phyloP scores from a whole-genome alignment of 1,140 invertebrate species.

The Helicoverpa armigera region DNA sequence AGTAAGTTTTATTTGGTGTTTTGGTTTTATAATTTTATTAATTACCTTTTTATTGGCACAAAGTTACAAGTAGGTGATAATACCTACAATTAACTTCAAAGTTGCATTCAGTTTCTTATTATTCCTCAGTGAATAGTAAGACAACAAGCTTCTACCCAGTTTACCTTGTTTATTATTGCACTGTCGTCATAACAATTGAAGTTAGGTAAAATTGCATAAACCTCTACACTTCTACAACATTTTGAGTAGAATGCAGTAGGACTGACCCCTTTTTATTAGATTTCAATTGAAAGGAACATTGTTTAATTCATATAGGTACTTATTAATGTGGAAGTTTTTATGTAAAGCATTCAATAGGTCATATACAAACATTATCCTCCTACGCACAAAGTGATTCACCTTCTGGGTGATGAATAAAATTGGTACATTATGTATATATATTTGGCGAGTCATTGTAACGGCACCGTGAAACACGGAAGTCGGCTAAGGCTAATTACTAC shows the following conservation, averaged over 20 bases:
- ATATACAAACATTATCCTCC: conserved; percentile 35
- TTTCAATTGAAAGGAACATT: background rate
- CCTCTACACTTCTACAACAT: too few species aligned
- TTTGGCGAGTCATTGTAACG: conserved; percentile 49
- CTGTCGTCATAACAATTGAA: too few species aligned
- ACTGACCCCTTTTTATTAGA: background rate
- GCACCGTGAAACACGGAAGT: conserved; percentile 32
- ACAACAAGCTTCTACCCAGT: too few species aligned
- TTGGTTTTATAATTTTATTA: background rate
- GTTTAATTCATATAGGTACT: background rate
- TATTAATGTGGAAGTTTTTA: conserved; percentile 21
- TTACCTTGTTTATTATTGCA: too few species aligned
- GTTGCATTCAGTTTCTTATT: too few species aligned
- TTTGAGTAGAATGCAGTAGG: background rate
- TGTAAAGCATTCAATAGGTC: conserved; percentile 31
- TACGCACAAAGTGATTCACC: conserved; percentile 41
- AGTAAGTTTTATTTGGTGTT: background rate
- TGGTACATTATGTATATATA: conserved; percentile 24
- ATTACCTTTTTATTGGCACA: background rate
- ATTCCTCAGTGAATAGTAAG: too few species aligned
- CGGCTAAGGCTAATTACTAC: conserved; percentile 8
- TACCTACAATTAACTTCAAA: background rate
- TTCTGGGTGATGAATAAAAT: conserved; percentile 47
- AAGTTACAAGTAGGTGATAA: background rate
- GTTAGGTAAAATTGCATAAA: too few species aligned